Base-by-base conservation (phyloP, 2,888 invertebrate genomes). In the Imbricaverruca yamaguchii region DNA sequence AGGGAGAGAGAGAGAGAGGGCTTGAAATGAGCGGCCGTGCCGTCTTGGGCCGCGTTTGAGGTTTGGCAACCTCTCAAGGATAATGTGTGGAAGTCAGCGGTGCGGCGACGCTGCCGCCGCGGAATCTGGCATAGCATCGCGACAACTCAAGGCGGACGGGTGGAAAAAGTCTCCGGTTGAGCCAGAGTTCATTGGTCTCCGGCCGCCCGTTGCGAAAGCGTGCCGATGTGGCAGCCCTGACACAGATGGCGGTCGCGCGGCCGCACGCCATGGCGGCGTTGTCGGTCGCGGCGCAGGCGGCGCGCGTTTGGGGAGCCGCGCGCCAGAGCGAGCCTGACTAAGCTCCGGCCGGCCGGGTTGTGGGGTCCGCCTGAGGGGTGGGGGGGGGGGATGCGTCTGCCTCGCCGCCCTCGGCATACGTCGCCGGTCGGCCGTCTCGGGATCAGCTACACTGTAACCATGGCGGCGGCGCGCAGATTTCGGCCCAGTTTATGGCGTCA, bases 171-270 rank as follows among this genome's bases (percentile, higher is more conserved):
- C 39, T 11, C 23, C 65, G 65, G 61, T 61, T 61, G 18, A 12
- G 65, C 65, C 65, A 65, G 65, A 65, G 65, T 65, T 65, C 65
- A 65, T 65, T 65, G 65, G 65, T 23, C 65, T 23, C 65, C 4
- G 39, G 65, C 15, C 65, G 9, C 10, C 23, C n/a, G 18, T 61
- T 61, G 61, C 61, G 15, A 61, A 8, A 61, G 15, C 61, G 15
- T 39, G 39, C n/a, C 65, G n/a, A n/a, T 65, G 23, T 23, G 65
- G 23, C 65, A 65, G 65, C 65, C 65, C 65, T 65, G 65, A 65
- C 65, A 65, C 65, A 65, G 23, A 65, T 65, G 7, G 15, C 11
- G 39, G 69, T 12, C 11, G 11, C 23, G 23, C 39, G 69, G 39
- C 69, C 39, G 12, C 69, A 69, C 39, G 25, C 39, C 39, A 39